A percentile compares a stretch with the other conserved stretches of the same genome.
Conservation (phyloP, 1,140 invertebrate species). For the Nilaparvata lugens region DNA sequence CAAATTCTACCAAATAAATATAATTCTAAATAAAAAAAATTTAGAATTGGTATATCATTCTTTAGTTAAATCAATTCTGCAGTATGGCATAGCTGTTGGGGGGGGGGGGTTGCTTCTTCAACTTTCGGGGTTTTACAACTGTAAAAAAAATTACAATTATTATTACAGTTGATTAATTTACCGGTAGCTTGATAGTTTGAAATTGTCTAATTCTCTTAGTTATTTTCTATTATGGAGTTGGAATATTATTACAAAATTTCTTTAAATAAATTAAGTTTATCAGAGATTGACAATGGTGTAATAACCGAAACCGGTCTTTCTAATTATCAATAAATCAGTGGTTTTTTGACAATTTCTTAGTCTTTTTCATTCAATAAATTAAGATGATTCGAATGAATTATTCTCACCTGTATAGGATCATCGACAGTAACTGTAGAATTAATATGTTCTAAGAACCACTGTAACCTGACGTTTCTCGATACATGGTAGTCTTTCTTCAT, state of each 20-base stretch:
- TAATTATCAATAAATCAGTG: not conserved
- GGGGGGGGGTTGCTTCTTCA: too few species aligned
- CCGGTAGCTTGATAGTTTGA: not conserved
- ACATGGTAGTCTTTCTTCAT: conserved; percentile 67
- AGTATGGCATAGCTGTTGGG: too few species aligned
- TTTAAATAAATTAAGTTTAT: too few species aligned
- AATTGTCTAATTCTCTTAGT: not conserved
- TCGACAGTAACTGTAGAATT: conserved; percentile 49
- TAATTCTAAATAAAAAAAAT: too few species aligned
- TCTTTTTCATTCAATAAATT: too few species aligned
- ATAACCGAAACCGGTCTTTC: too few species aligned
- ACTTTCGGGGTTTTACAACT: too few species aligned
- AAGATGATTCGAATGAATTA: not conserved
- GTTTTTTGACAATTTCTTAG: too few species aligned
- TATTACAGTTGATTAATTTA: not conserved
- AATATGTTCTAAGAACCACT: conserved; percentile 65
- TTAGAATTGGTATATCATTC: too few species aligned
- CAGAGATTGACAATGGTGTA: too few species aligned
- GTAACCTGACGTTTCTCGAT: conserved; percentile 61
- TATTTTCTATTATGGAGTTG: not conserved
- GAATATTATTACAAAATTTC: not conserved
- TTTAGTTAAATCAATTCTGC: too few species aligned
- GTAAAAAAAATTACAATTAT: not conserved
- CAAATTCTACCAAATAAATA: too few species aligned
- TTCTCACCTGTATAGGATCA: conserved; percentile 25